Percentiles rank a stretch among this genome's conserved stretches.
Conservation (phyloP, 23 tunicate species). For the Phallusia fumigata region DNA sequence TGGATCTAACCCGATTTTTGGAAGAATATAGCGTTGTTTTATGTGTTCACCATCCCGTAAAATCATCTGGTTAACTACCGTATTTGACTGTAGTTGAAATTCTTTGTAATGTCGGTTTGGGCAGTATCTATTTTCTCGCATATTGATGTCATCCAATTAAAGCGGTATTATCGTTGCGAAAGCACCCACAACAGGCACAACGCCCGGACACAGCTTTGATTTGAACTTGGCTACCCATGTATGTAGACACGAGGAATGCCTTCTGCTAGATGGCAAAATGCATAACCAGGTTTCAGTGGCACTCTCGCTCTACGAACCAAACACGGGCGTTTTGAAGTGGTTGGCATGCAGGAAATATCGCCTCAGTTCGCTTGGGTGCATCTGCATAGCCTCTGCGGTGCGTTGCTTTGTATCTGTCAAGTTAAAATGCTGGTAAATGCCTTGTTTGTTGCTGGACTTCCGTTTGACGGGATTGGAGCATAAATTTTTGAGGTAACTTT, state of each 20-base stretch:
- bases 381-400: not conserved
- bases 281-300: not conserved
- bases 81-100: no score
- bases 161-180: no score
- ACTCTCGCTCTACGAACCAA: not conserved
- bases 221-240: not conserved
- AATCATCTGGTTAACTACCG: no score
- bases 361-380: not conserved
- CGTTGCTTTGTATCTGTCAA: not conserved
- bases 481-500: no score
- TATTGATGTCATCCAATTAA: no score
- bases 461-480: no score
- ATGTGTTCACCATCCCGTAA: no score
- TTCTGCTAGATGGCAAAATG: not conserved
- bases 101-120: no score
- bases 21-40: no score
- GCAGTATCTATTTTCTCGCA: no score
- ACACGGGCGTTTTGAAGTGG: constrained; percentile 9
- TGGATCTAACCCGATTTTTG: no score
- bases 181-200: not conserved
- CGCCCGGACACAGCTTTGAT: not conserved
- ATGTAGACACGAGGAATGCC: not conserved
- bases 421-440: not conserved
- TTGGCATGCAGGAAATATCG: not conserved
- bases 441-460: not conserved